phyloP scores from a whole-genome alignment of 1,140 invertebrate genomes.

The Caenorhabditis briggsae region DNA sequence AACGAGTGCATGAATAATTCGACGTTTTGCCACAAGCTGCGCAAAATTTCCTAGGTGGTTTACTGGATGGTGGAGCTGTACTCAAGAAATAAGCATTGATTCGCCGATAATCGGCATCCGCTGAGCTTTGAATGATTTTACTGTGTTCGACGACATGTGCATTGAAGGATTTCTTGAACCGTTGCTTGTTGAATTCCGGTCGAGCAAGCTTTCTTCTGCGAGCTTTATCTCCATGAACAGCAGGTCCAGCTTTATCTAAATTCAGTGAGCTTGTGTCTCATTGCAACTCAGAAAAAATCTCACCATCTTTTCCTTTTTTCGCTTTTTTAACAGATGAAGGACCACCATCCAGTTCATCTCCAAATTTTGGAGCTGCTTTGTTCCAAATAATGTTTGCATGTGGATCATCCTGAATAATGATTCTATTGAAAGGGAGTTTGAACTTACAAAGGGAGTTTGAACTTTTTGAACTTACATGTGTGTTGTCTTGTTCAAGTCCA shows the following conservation, averaged over 20 bases:
- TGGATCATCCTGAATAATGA: slow-evolving; percentile 29
- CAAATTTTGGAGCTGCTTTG: slow-evolving; percentile 26
- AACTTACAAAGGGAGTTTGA: background rate
- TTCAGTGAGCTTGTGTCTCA: background rate
- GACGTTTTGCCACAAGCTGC: slow-evolving; percentile 25
- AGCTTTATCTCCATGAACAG: slow-evolving; percentile 5
- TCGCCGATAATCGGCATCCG: slow-evolving; percentile 28
- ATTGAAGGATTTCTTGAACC: slow-evolving; percentile 39
- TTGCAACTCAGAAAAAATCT: background rate
- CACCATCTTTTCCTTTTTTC: slow-evolving; percentile 8
- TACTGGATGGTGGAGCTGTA: slow-evolving; percentile 4
- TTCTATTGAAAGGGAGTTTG: background rate
- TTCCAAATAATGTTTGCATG: slow-evolving; percentile 27
- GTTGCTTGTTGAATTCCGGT: slow-evolving; percentile 39
- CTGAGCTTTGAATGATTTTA: background rate
- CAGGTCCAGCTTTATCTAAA: background rate
- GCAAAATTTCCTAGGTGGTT: slow-evolving; percentile 41
- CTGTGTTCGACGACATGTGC: slow-evolving; percentile 25
- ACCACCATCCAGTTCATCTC: slow-evolving; percentile 28
- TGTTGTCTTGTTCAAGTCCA: slow-evolving; percentile 22
- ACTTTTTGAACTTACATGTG: background rate
- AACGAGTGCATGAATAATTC: slow-evolving; percentile 7
- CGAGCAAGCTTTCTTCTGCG: slow-evolving; percentile 5
- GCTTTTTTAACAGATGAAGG: background rate
- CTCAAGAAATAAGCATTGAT: slow-evolving; percentile 8